Base-by-base conservation (phyloP, 1,140 invertebrate species). In the Euwallacea similis region DNA sequence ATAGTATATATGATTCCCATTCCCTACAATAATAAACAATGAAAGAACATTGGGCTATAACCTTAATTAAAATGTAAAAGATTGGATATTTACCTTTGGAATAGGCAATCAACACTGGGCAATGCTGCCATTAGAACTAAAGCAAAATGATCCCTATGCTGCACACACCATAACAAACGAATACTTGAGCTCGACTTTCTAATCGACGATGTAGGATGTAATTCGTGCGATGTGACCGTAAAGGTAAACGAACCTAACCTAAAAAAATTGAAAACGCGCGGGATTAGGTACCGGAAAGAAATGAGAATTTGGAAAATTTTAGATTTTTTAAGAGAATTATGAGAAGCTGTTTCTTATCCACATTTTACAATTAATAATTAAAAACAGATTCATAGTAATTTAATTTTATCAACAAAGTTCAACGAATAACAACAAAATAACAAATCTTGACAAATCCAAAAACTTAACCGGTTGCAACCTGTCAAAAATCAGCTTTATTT, bases 161-260 rank as follows among this genome's bases (percentile, higher is more conserved):
- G 13, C 46, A 50, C 46, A 50, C 46, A 50, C 13, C 46, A 50
- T 13, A 50, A 10, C 46, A 50, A 13, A 11, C 6, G 13, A 50
- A 50, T 33, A 33, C 46, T 50, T 50, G 10, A 9, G 11, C 42
- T 62, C 8, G 21, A 15, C 58, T 60, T 60, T 62, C 33, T 58
- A 64, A 70, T 64, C 43, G 46, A 56, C 50, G 43, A 63, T 64
- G 67, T 64, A 56, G 46, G 43, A 47, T 58, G 55, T 62, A 53
- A 60, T 43, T 59, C 13, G 62, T 56, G 13, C 21, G 13, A 15
- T 53, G 59, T 69, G 69, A 70, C 61, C 43, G 69, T 13, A 47
- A 64, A 70, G 69, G 69, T 70, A 65, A 46, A 54, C 47, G 69
- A 70, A 70, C 69, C 69, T 70, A 70, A 70, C 69, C 69, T 70